Evolutionary conservation across 2,113 vertebrate genomes (phyloP), one percentile per base, ranked within the genome.

Genomic region (Zeus faber): DNA sequence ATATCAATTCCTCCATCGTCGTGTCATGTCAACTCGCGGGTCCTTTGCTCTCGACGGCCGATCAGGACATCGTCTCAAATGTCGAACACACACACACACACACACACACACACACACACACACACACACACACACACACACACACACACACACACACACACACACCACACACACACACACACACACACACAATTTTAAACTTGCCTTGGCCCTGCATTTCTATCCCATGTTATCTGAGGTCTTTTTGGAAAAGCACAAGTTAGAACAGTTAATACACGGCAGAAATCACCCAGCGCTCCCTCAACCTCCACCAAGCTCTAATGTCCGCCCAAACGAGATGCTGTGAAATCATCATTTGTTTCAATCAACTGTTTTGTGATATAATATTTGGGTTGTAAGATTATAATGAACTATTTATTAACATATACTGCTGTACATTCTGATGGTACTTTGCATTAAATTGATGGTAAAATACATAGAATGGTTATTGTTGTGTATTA

Each of bases 321-420:
- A 39, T 53, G 53, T 65, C 45, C 20, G 25, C 44, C 55, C 47
- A 70, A 57, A 53, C n/a, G n/a, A n/a, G n/a, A n/a, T 60, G 50
- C 59, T 79, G 71, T 79, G 70, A 78, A 79, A 66, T 65, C 46
- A 54, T 31, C 72, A 50, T 78, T 75, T 77, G 61, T 82, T 79
- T 82, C 57, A 79, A 64, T 83, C 67, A 53, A 56, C 67, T 68
- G 62, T 80, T 61, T 60, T 73, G 59, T 85, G 73, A 70, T 79
- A 62, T 75, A 80, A 79, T 75, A 72, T 81, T 80, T 80, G 61
- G 77, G 68, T 61, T 83, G 79, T 79, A 83, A 57, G 74, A 74
- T 70, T 81, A 76, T 80, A 67, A 81, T 83, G 63, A 75, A 78
- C 79, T 87, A 87, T 87, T 87, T 84, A 87, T 87, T 80, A 80